Percentiles rank a stretch among this genome's conserved stretches.
phyloP scores from a whole-genome alignment of 2,113 vertebrate genomes.

The Chaenocephalus aceratus region DNA sequence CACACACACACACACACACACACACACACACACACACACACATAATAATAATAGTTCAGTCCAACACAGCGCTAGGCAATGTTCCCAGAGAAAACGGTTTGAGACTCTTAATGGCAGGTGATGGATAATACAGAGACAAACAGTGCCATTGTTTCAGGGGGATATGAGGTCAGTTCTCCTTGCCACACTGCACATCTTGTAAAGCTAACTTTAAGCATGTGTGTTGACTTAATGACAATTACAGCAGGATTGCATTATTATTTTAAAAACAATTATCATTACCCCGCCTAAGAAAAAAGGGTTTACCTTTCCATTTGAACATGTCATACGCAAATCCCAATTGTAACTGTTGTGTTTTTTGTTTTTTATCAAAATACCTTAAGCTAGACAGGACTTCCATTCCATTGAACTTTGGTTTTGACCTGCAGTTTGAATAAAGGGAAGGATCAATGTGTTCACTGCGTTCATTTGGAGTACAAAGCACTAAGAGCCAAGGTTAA shows the following conservation, averaged over 20 bases:
- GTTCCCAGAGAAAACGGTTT: conserved; percentile 58
- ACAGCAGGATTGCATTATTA: not conserved
- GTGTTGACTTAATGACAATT: conserved; percentile 2
- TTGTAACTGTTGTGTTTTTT: not conserved
- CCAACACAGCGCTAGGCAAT: conserved; percentile 54
- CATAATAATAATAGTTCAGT: conserved; percentile 26
- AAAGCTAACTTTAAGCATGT: conserved; percentile 9
- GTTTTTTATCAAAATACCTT: not conserved
- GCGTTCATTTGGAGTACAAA: not conserved
- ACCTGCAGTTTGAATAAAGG: conserved; percentile 12
- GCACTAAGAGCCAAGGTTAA: conserved; percentile 13
- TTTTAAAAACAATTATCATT: not conserved
- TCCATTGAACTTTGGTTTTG: not conserved
- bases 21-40: not conserved
- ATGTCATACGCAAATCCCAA: not conserved
- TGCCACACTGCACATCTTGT: conserved; percentile 6
- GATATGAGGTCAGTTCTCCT: conserved; percentile 25
- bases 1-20: conserved; percentile 36
- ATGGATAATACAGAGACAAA: conserved; percentile 48
- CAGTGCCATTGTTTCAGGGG: conserved; percentile 45
- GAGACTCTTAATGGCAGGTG: conserved; percentile 39
- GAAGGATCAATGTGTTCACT: not conserved
- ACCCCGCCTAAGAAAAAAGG: not conserved
- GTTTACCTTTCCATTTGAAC: not conserved
- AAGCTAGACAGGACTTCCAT: not conserved